phyloP scores from a whole-genome alignment of 2,888 invertebrate species.

The Cephonodes hylas region DNA sequence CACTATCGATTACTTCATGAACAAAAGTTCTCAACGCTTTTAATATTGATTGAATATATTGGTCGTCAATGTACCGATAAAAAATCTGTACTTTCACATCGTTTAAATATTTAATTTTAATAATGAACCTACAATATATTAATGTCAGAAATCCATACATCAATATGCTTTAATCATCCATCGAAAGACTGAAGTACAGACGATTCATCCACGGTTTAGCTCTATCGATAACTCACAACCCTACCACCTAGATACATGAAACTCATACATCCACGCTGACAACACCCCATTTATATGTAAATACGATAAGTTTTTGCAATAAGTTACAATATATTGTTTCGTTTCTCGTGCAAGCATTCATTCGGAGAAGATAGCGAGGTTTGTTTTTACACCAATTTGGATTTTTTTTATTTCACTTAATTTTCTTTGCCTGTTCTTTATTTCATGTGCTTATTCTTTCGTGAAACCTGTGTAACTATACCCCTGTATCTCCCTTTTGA shows the following conservation, averaged over 20 bases:
- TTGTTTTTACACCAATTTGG: constrained; percentile 47
- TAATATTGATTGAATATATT: neutral
- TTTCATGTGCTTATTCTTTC: constrained; percentile 11
- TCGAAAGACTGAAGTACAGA: neutral
- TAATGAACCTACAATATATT: no score
- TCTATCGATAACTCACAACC: neutral
- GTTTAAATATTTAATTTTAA: neutral
- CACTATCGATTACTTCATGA: neutral
- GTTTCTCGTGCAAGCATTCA: constrained; percentile 78
- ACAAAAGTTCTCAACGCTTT: neutral
- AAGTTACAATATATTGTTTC: constrained; percentile 45
- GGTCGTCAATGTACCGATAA: neutral
- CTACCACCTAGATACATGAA: neutral
- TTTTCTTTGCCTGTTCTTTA: constrained; percentile 11
- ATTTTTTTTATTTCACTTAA: constrained; percentile 11
- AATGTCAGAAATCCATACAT: neutral
- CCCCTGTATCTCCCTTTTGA: neutral
- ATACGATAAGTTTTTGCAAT: constrained; percentile 23
- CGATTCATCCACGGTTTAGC: neutral
- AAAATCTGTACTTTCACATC: neutral
- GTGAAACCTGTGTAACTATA: neutral
- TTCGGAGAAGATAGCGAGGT: constrained; percentile 83
- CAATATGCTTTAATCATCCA: neutral
- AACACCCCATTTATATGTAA: constrained; percentile 1
- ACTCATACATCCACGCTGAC: neutral